These are phyloP conservation scores for Balanococcus diminutus DNA, from an alignment of 2,888 invertebrate genomes.

Conservation along the genomic window DNA sequence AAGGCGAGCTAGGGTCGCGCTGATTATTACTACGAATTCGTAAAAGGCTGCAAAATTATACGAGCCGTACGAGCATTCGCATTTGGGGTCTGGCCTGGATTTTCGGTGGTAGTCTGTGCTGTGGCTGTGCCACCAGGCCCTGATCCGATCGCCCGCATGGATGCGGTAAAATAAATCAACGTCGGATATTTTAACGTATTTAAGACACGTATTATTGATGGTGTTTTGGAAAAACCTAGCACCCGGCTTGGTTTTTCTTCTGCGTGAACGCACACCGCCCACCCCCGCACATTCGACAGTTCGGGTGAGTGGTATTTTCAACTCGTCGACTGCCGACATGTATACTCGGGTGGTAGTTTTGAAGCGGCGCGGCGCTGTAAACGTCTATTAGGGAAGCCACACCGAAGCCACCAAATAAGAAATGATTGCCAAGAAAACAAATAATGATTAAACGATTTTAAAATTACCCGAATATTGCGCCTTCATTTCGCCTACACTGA, in stretches of 20 bases:
- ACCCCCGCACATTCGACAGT: too few relatives aligned
- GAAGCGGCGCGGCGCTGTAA: background rate
- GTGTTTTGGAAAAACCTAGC: slow-evolving; percentile 1
- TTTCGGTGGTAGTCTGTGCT: too few relatives aligned
- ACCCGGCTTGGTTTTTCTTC: background rate
- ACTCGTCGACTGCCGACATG: background rate
- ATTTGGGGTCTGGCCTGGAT: background rate
- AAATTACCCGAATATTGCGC: slow-evolving; percentile 18
- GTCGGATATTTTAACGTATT: slow-evolving; percentile 26
- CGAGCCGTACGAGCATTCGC: background rate
- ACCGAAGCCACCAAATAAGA: background rate
- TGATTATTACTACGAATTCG: slow-evolving; percentile 22
- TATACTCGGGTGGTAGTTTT: too few relatives aligned
- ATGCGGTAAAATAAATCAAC: slow-evolving; percentile 31
- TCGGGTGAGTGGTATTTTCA: background rate
- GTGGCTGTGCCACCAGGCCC: background rate
- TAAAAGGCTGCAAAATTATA: background rate
- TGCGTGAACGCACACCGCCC: background rate
- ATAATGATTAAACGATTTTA: slow-evolving; percentile 39
- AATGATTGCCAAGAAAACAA: slow-evolving; percentile 35
- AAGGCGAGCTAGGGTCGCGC: background rate
- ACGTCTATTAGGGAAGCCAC: background rate
- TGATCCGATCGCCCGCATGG: slow-evolving; percentile 4
- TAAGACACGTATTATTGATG: slow-evolving; percentile 42
- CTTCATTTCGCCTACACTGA: background rate